Evolutionary conservation across 2,113 vertebrate genomes (phyloP).

Genomic region (Aptenodytes patagonicus): DNA sequence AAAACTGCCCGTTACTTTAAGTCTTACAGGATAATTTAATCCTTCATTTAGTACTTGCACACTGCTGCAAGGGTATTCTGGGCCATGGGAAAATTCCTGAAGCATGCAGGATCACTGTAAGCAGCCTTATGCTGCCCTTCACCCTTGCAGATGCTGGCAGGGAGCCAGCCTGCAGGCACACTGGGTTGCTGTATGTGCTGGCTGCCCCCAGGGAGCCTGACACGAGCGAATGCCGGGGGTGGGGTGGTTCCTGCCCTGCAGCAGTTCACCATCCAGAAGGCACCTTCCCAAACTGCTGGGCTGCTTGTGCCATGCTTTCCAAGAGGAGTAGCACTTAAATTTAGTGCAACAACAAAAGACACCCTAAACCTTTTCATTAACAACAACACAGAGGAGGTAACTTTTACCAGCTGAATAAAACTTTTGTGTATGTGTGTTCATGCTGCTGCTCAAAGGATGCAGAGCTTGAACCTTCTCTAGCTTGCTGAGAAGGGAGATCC

Average conservation of each 20-base stretch:
- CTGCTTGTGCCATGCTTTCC: background rate
- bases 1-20: background rate
- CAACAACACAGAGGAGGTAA: background rate
- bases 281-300: background rate
- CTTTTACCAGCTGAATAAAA: background rate
- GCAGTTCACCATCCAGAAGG: background rate
- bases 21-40: background rate
- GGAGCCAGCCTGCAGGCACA: background rate
- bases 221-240: accelerated
- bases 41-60: background rate
- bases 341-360: background rate
- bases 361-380: background rate
- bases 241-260: background rate
- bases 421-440: background rate
- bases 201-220: background rate
- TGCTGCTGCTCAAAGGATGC: background rate
- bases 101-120: background rate
- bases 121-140: background rate
- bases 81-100: constrained; percentile 30
- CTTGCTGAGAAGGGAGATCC: background rate
- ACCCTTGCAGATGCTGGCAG: background rate
- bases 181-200: background rate
- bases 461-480: background rate
- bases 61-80: background rate
- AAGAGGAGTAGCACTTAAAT: background rate